phyloP scores from a whole-genome alignment of 30 jellyfish, hydroid and myxozoan species.

The Sanderia malayensis region DNA sequence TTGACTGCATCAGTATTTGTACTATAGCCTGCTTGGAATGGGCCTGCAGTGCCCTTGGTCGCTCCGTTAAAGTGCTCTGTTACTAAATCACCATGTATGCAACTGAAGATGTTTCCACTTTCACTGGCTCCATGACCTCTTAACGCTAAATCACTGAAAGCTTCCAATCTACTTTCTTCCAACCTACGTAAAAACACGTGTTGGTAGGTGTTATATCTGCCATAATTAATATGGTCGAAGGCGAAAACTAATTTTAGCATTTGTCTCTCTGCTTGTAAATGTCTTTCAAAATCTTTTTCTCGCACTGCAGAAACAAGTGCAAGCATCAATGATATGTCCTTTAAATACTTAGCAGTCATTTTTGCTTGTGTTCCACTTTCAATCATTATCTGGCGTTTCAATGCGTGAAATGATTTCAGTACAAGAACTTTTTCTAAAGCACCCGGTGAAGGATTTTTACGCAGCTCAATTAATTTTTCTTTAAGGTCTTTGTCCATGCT shows the following conservation, averaged over 20 bases:
- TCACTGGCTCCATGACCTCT: conserved; percentile 19
- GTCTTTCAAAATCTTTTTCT: conserved; percentile 18
- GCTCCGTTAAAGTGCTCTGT: conserved; percentile 18
- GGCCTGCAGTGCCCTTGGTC: conserved; percentile 42
- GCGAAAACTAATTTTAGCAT: too few species aligned
- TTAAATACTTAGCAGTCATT: conserved; percentile 10
- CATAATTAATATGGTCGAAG: conserved; percentile 14
- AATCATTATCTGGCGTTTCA: background rate
- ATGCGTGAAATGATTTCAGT: background rate
- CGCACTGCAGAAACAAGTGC: conserved; percentile 55
- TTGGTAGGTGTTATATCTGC: conserved; percentile 32
- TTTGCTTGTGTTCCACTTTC: background rate
- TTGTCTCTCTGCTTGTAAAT: conserved; percentile 47
- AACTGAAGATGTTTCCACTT: background rate
- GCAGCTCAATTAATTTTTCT: background rate
- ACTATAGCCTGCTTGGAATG: conserved; percentile 33
- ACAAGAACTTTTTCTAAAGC: background rate
- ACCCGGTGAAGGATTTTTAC: background rate
- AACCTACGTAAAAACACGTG: conserved; percentile 20
- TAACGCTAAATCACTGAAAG: background rate
- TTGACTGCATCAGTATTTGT: conserved; percentile 1
- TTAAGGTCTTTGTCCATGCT: background rate
- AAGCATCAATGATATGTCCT: conserved; percentile 36
- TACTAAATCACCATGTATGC: background rate
- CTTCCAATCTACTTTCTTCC: background rate